Base-by-base conservation (phyloP, 2,113 vertebrate species). In the Tinamus guttatus region DNA sequence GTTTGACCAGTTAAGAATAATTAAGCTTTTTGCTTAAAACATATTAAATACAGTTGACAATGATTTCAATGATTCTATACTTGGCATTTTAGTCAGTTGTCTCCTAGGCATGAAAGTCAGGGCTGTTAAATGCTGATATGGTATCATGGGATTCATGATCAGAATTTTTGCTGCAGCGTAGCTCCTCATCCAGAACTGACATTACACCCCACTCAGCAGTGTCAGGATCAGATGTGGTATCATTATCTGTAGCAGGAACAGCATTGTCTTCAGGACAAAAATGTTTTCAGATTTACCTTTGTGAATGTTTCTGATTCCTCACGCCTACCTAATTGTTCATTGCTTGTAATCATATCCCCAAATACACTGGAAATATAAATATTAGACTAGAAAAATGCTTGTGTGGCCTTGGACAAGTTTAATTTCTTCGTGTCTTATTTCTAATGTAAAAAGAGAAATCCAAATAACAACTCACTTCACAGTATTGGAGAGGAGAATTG, bases 81-180 rank as follows among this genome's bases (percentile, higher is more conserved):
- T 92, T 97, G 91, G 94, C 95, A 87, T 96, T 98, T 98, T 95
- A 96, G 93, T 40, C 85, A 58, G 75, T 91, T 88, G 30, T 89
- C 78, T 96, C 93, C 52, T 92, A 91, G 95, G 96, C 96, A 97
- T 94, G 90, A 94, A 91, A 96, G 94, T 81, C 92, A 92, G 89
- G 91, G 93, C 84, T 96, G 94, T 94, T 97, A 98, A 96, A 97
- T 94, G 96, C 86, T 98, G 97, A 97, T 95, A 87, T 65, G 94
- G 97, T 97, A 92, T 93, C 97, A 91, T 47, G 97, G 97, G 97
- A 98, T 94, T 97, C 96, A 94, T 97, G 96, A 98, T 97, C 96
- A 94, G 96, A 97, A 97, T 96, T 97, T 96, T 97, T 94, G 91
- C 95, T 94, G 54, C 87, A 93, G 80, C 89, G 81, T 51, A 94